Percentiles rank a stretch among this genome's conserved stretches.
phyloP scores from a whole-genome alignment of 2,113 vertebrate genomes.

The Circaetus gallicus region DNA sequence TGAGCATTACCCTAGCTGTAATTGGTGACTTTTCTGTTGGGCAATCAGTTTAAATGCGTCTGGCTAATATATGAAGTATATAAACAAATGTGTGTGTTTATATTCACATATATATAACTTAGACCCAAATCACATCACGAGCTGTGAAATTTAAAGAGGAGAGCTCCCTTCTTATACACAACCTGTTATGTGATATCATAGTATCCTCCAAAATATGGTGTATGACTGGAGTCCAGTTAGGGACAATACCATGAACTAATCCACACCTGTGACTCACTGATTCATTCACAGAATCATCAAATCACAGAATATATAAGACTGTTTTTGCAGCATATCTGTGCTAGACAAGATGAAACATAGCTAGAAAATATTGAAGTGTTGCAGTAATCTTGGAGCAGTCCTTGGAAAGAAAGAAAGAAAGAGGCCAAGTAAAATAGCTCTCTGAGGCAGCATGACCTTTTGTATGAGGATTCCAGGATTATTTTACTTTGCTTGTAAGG shows the following conservation, averaged over 20 bases:
- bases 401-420: neutral
- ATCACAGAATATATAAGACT: neutral
- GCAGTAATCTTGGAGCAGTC: neutral
- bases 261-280: neutral
- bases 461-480: neutral
- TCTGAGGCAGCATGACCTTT: neutral
- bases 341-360: neutral
- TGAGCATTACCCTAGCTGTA: neutral
- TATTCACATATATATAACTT: neutral
- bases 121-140: neutral
- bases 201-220: neutral
- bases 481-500: neutral
- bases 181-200: neutral
- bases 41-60: neutral
- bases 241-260: neutral
- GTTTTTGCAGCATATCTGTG: neutral
- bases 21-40: neutral
- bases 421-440: neutral
- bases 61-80: neutral
- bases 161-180: neutral
- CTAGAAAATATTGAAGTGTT: neutral
- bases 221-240: neutral
- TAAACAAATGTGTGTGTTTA: neutral
- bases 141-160: neutral
- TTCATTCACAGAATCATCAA: neutral